phyloP scores from a whole-genome alignment of 1,140 invertebrate genomes.

The Pentalonia nigronervosa region DNA sequence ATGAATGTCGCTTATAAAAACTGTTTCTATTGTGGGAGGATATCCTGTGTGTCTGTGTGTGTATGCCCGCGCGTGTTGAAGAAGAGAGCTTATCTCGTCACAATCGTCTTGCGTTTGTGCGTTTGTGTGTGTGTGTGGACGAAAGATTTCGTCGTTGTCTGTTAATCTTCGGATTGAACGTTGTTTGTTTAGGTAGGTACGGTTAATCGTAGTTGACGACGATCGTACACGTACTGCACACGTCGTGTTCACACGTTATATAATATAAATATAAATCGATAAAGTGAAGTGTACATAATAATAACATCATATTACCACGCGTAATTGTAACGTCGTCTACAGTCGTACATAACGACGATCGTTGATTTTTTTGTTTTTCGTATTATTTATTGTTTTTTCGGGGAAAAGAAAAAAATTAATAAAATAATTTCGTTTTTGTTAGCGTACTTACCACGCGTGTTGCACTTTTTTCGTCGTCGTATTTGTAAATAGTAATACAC shows the following conservation, averaged over 20 bases:
- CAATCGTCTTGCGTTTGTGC: background rate
- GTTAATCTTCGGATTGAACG: background rate
- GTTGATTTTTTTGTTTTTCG: background rate
- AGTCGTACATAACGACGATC: background rate
- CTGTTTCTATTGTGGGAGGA: background rate
- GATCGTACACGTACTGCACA: background rate
- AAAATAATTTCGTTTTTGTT: background rate
- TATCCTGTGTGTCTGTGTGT: background rate
- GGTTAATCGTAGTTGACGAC: background rate
- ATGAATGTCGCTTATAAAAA: background rate
- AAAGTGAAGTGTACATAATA: background rate
- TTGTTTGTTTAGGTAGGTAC: background rate
- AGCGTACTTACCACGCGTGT: too few relatives aligned
- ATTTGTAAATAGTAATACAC: background rate
- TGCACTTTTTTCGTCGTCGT: background rate
- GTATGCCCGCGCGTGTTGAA: background rate
- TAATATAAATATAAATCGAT: background rate
- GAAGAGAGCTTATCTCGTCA: background rate
- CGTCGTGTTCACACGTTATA: background rate
- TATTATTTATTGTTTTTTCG: background rate
- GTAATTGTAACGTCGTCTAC: background rate
- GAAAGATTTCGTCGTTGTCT: background rate
- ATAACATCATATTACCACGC: background rate
- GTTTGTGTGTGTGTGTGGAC: background rate
- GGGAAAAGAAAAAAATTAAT: background rate